A percentile compares a stretch with the other conserved stretches of the same genome.
phyloP scores from a whole-genome alignment of 2,113 vertebrate species.

The Colius striatus region DNA sequence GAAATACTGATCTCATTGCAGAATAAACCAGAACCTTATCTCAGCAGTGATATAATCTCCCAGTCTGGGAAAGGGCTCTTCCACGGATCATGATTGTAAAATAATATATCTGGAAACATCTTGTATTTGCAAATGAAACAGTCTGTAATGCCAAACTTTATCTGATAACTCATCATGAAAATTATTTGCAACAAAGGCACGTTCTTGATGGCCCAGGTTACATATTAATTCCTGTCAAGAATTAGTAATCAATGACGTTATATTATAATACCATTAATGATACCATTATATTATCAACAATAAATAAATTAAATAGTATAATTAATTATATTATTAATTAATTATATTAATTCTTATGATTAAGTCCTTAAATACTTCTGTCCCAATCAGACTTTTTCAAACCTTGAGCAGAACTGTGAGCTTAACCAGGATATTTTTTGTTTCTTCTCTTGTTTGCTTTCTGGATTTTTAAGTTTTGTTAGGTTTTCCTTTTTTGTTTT shows the following conservation, averaged over 20 bases:
- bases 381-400: not conserved
- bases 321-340: no score
- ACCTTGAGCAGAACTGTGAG: not conserved
- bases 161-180: not conserved
- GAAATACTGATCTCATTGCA: not conserved
- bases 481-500: not conserved
- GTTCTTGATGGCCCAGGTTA: no score
- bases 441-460: not conserved
- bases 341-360: no score
- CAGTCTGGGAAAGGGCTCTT: not conserved
- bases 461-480: not conserved
- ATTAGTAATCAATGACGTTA: no score
- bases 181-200: not conserved
- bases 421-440: not conserved
- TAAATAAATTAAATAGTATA: no score
- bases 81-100: rapidly evolving
- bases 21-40: not conserved
- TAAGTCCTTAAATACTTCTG: not conserved
- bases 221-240: not conserved
- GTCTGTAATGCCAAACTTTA: not conserved
- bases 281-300: no score
- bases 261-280: no score
- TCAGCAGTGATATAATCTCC: not conserved
- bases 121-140: not conserved
- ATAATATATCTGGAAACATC: not conserved